These are phyloP conservation scores for Casuarius casuarius DNA, from an alignment of 2,113 vertebrate genomes.

Conservation along the genomic window DNA sequence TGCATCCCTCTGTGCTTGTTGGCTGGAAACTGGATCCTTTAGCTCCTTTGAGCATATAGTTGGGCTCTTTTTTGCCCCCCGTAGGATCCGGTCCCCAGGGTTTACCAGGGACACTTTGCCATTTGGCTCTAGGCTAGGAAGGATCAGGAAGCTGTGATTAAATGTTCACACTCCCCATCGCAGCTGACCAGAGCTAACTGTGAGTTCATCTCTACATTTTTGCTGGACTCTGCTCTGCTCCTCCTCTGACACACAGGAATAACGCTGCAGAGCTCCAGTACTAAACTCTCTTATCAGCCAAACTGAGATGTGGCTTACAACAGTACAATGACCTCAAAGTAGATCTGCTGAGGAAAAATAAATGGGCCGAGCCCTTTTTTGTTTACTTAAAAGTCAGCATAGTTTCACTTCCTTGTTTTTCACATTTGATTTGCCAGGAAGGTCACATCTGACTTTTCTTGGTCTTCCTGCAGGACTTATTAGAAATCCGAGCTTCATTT, in stretches of 20 bases:
- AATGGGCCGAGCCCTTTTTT: conserved; percentile 1
- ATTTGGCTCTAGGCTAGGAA: background rate
- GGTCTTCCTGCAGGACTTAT: conserved; percentile 23
- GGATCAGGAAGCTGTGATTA: background rate
- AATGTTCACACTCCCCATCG: background rate
- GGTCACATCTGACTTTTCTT: conserved; percentile 1
- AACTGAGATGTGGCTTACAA: background rate
- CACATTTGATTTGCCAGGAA: conserved; percentile 19
- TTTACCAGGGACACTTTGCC: background rate
- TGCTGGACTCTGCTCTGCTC: background rate
- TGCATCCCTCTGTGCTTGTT: background rate
- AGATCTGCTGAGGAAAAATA: conserved; percentile 16
- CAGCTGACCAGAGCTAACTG: background rate
- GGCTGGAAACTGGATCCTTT: background rate
- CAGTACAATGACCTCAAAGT: conserved; percentile 18
- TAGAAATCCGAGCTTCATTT: background rate
- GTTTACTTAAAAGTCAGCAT: conserved; percentile 33
- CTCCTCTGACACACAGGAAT: background rate
- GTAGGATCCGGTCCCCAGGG: background rate
- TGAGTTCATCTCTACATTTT: background rate
- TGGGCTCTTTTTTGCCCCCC: background rate
- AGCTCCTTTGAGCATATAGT: background rate
- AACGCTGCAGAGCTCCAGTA: background rate
- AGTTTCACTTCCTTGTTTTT: conserved; percentile 22
- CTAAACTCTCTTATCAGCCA: background rate